These are phyloP conservation scores for Cnemophilus loriae DNA, from an alignment of 2,113 vertebrate species.

Conservation along the genomic window DNA sequence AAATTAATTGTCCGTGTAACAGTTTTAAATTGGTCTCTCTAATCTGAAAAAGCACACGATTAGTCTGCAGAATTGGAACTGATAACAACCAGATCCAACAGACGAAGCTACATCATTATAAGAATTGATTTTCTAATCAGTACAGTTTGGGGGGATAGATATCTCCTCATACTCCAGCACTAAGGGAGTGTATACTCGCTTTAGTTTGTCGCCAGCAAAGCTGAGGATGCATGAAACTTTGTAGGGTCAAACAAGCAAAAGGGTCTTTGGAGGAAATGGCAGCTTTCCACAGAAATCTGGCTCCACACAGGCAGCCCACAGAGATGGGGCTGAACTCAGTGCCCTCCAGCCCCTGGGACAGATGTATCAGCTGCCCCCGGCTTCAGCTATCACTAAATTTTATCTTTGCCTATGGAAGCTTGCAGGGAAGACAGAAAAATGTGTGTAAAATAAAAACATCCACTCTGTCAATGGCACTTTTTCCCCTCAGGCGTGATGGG, in stretches of 20 bases:
- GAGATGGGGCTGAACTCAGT: neutral
- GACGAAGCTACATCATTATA: neutral
- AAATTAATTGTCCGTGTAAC: conserved; percentile 44
- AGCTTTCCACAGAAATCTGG: neutral
- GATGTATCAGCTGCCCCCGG: rapidly evolving
- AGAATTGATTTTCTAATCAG: conserved; percentile 44
- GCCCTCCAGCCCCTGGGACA: neutral
- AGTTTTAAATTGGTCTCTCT: conserved; percentile 26
- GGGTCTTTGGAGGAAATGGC: neutral
- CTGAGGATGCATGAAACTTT: neutral
- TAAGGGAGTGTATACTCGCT: neutral
- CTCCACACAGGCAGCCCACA: neutral
- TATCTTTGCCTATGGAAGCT: neutral
- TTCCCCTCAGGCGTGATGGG: neutral
- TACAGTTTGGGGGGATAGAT: neutral
- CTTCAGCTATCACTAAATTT: neutral
- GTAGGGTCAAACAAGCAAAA: neutral
- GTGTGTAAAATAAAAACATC: neutral
- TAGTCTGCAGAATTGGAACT: neutral
- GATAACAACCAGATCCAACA: neutral
- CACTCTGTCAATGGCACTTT: neutral
- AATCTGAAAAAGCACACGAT: neutral
- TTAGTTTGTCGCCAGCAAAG: neutral
- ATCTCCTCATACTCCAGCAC: neutral
- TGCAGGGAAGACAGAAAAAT: neutral